phyloP scores from a whole-genome alignment of 2,797 vertebrate species.

The Smutsia gigantea region DNA sequence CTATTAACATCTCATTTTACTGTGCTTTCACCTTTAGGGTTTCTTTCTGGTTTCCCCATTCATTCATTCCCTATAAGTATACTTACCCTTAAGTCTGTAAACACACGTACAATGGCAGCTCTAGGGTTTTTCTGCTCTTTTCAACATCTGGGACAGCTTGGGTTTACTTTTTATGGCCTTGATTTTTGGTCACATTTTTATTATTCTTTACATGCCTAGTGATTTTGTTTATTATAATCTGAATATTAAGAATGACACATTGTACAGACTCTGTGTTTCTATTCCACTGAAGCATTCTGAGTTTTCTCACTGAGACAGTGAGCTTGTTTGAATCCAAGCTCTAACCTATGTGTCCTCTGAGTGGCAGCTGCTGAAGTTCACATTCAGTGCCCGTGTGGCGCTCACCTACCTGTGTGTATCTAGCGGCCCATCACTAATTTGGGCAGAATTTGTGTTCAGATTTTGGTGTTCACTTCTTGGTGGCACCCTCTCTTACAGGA shows the following conservation, averaged over 20 bases:
- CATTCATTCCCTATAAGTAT: not conserved
- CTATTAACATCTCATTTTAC: not conserved
- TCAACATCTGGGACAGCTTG: not conserved
- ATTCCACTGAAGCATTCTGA: not conserved
- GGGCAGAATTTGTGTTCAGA: not conserved
- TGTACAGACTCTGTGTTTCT: not conserved
- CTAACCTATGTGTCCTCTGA: not conserved
- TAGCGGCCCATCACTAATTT: not conserved
- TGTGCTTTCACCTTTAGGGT: not conserved
- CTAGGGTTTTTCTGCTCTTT: not conserved
- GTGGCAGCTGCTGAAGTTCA: too few species aligned
- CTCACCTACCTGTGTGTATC: accelerated
- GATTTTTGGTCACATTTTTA: not conserved
- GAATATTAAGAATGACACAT: not conserved
- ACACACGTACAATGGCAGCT: not conserved
- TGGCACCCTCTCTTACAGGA: not conserved
- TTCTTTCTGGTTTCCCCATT: not conserved
- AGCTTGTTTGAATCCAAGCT: not conserved
- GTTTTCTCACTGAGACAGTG: not conserved
- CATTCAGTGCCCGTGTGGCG: not conserved
- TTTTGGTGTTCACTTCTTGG: not conserved
- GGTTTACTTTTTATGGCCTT: not conserved
- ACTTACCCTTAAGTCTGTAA: not conserved
- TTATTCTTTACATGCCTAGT: not conserved
- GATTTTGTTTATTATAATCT: not conserved